Base-by-base conservation (phyloP, 2,888 invertebrate species). In the Elysia crispata region DNA sequence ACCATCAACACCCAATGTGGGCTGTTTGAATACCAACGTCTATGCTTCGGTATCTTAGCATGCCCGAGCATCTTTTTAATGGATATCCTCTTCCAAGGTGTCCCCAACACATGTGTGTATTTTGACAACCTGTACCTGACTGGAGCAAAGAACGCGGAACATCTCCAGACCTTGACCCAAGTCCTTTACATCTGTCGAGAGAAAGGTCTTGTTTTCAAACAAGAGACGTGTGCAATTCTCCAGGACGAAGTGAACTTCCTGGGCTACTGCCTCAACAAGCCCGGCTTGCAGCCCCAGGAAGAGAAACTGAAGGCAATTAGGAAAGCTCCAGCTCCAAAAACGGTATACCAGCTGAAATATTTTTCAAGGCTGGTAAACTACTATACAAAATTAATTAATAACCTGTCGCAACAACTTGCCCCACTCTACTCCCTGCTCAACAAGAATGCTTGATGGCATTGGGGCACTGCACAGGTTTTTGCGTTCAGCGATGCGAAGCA, bases 241-340 rank as follows among this genome's bases (percentile, higher is more conserved):
- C 15, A 15, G 60, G 11, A 25, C 31, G 49, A 60, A 33, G 50
- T 64, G 11, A 57, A 25, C 15, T 79, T 73, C 49, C 64, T 73
- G 15, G 79, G 79, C 23, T 77, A 20, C 15, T 5, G 30, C 25
- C 18, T 79, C 79, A n/a, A 79, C 72, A 28, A 50, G 33, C 11
- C 1, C 70, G 85, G 13, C 78, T 76, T 41, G 82, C 85, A 20
- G 62, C 81, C 6, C 78, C 83, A 20, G 70, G 80, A 20, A 86
- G 86, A 69, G 77, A 85, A 1, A 78, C 83, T 20, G 6, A 66
- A 28, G 25, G 87, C 87, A 0, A 85, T 89, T 31, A 69, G 67
- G 13, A 77, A 86, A 23, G 86, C 86, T 76, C 87, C 88, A 33
- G 76, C 70, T 0, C 88, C 88, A 11, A 82, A 78, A 25, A 85